Percentiles rank a stretch among this genome's conserved stretches.
These are phyloP conservation scores for Cyaniris semiargus DNA, from an alignment of 2,888 invertebrate genomes.

Conservation along the genomic window DNA sequence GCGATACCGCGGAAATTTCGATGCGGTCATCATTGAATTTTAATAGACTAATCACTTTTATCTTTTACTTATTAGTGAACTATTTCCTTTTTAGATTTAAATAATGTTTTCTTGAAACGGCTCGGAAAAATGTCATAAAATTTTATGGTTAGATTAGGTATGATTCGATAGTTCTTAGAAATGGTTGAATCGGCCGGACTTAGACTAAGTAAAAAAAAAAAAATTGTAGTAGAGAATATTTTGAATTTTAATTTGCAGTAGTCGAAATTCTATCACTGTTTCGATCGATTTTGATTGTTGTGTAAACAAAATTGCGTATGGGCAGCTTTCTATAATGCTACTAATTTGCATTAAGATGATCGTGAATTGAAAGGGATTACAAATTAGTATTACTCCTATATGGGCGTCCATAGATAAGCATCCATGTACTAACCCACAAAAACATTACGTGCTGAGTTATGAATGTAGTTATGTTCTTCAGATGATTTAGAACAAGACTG, in stretches of 20 bases:
- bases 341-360: too few relatives aligned
- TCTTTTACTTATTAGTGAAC: slow-evolving; percentile 24
- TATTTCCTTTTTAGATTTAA: slow-evolving; percentile 21
- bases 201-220: background rate
- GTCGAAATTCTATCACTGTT: background rate
- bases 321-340: too few relatives aligned
- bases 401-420: too few relatives aligned
- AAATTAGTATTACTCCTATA: too few relatives aligned
- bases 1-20: slow-evolving; percentile 37
- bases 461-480: too few relatives aligned
- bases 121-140: background rate
- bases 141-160: background rate
- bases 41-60: slow-evolving; percentile 22
- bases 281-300: too few relatives aligned
- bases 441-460: too few relatives aligned
- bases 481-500: too few relatives aligned
- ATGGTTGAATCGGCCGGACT: background rate
- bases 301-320: too few relatives aligned
- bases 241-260: background rate
- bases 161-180: background rate
- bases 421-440: too few relatives aligned
- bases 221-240: background rate
- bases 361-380: too few relatives aligned
- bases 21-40: slow-evolving; percentile 33
- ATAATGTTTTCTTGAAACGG: slow-evolving; percentile 6